Evolutionary conservation across 2,888 invertebrate genomes (phyloP).

Genomic region (Limnephilus lunatus): DNA sequence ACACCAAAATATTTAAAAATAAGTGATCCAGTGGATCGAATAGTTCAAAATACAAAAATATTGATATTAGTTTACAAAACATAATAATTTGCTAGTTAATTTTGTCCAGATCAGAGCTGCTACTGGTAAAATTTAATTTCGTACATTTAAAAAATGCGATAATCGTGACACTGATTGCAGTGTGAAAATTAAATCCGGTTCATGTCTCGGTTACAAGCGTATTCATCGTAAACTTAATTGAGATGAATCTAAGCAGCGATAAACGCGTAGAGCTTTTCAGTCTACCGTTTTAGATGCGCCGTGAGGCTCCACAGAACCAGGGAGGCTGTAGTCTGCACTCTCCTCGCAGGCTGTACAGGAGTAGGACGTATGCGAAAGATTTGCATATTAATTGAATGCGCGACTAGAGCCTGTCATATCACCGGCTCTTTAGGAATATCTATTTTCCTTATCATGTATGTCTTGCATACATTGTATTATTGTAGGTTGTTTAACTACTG

Average conservation of each 20-base stretch:
- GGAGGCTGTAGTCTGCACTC: background rate
- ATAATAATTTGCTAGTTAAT: background rate
- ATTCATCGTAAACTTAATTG: slow-evolving; percentile 42
- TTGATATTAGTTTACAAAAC: too few relatives aligned
- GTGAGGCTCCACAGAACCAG: slow-evolving; percentile 32
- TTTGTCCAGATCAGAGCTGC: background rate
- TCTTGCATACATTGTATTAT: background rate
- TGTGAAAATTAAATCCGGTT: slow-evolving; percentile 37
- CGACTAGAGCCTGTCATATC: slow-evolving; percentile 50
- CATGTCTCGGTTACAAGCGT: slow-evolving; percentile 21
- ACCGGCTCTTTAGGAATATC: slow-evolving; percentile 44
- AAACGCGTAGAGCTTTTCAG: slow-evolving; percentile 39
- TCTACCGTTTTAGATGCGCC: slow-evolving; percentile 50
- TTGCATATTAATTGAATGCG: slow-evolving; percentile 66
- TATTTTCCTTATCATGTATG: slow-evolving; percentile 25
- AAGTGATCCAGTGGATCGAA: too few relatives aligned
- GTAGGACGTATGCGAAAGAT: slow-evolving; percentile 41
- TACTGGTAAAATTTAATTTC: background rate
- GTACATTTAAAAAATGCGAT: background rate
- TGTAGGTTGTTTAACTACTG: background rate
- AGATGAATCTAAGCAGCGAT: slow-evolving; percentile 44
- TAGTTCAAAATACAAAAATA: too few relatives aligned
- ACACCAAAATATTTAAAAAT: too few relatives aligned
- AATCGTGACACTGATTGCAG: background rate
- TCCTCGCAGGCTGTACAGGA: background rate